Evolutionary conservation across 2,888 invertebrate species (phyloP).

Genomic region (Drosophila seclusa): DNA sequence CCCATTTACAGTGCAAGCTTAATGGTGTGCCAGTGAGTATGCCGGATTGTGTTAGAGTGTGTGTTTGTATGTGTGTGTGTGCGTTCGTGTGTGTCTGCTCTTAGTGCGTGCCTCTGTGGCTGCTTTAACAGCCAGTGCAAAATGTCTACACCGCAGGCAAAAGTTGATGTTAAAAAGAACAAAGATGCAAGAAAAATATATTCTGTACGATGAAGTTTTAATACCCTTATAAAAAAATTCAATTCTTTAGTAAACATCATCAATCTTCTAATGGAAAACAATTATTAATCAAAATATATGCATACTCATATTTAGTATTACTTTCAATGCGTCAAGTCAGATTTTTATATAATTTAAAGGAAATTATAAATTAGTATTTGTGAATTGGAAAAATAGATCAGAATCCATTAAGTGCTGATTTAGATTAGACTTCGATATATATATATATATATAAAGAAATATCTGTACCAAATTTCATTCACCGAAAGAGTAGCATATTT

Average conservation of each 20-base stretch:
- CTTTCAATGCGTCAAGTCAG: neutral
- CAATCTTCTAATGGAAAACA: neutral
- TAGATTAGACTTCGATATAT: neutral
- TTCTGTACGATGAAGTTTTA: neutral
- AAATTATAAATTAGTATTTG: neutral
- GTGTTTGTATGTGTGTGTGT: neutral
- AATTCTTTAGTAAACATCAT: neutral
- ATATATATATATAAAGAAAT: neutral
- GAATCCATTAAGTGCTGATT: neutral
- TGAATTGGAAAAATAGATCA: neutral
- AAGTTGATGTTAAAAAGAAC: conserved; percentile 15
- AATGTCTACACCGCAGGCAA: neutral
- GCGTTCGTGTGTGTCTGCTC: conserved; percentile 12
- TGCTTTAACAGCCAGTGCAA: neutral
- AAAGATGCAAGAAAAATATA: neutral
- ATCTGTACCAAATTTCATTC: neutral
- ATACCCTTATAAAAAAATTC: neutral
- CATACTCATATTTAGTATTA: neutral
- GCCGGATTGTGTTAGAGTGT: conserved; percentile 8
- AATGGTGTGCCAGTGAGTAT: conserved; percentile 2
- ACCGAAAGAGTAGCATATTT: neutral
- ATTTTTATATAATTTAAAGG: neutral
- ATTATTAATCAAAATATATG: neutral
- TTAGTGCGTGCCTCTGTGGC: conserved; percentile 16
- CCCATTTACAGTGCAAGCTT: conserved; percentile 16